Conservation (phyloP, 1,140 invertebrate species). For the Neodiprion fabricii region DNA sequence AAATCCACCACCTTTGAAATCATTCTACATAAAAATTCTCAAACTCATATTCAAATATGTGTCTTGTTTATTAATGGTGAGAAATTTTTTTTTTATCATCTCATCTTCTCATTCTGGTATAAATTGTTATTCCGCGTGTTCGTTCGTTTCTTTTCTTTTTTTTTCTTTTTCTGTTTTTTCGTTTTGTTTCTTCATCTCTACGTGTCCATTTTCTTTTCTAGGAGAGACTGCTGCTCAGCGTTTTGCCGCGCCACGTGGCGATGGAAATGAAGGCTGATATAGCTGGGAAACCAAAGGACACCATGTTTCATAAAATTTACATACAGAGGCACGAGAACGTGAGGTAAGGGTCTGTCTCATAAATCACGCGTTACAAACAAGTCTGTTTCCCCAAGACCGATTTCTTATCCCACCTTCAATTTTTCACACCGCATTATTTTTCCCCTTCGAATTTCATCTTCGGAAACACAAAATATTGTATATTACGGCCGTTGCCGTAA, state of each 20-base stretch:
- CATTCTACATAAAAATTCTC: no score
- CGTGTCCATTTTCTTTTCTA: constrained; percentile 56
- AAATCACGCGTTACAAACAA: no score
- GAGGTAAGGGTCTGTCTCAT: constrained; percentile 69
- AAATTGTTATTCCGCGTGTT: neutral
- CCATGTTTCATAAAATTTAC: constrained; percentile 97
- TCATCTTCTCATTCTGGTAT: no score
- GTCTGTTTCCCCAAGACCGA: no score
- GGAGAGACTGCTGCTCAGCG: constrained; percentile 91
- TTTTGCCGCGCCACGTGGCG: constrained; percentile 92
- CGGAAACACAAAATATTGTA: no score
- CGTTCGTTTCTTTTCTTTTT: constrained; percentile 17
- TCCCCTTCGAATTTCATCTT: no score
- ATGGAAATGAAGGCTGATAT: constrained; percentile 98
- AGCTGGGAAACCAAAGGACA: constrained; percentile 86
- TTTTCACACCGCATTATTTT: neutral
- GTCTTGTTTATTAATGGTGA: no score
- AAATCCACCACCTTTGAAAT: no score
- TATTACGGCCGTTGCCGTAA: no score
- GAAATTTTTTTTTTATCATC: constrained; percentile 6
- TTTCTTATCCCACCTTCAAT: constrained; percentile 13
- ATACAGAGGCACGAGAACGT: constrained; percentile 96
- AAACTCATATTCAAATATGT: no score
- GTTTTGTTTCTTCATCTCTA: neutral
- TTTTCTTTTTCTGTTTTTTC: constrained; percentile 21